phyloP scores from a whole-genome alignment of 2,113 vertebrate species.

The Pituophis catenifer region DNA sequence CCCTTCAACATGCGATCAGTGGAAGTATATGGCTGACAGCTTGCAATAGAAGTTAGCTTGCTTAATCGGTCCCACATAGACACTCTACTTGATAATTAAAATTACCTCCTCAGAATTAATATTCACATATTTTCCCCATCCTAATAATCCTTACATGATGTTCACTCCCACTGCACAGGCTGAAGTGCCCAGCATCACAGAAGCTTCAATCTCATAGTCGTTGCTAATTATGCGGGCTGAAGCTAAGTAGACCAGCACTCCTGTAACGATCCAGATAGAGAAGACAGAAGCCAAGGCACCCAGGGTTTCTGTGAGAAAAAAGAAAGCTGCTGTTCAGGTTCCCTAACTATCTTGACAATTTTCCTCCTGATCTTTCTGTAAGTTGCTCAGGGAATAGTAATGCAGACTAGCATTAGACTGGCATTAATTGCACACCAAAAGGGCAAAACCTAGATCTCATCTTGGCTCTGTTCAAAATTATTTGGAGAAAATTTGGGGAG shows the following conservation, averaged over 20 bases:
- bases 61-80: neutral
- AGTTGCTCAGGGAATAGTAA: neutral
- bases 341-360: neutral
- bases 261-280: conserved; percentile 95
- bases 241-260: conserved; percentile 87
- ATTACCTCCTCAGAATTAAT: neutral
- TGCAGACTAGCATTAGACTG: neutral
- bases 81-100: neutral
- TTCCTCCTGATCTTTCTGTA: neutral
- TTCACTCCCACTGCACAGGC: conserved; percentile 88
- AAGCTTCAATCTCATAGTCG: conserved; percentile 91
- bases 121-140: neutral
- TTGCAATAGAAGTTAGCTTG: neutral
- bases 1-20: neutral
- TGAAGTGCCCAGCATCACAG: conserved; percentile 89
- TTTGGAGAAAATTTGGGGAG: neutral
- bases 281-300: conserved; percentile 88
- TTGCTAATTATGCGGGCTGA: conserved; percentile 85
- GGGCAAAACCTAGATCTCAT: neutral
- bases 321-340: neutral
- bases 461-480: neutral
- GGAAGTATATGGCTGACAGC: neutral
- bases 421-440: neutral
- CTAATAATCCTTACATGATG: conserved; percentile 79
- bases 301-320: conserved; percentile 79